These are phyloP conservation scores for Brachionus plicatilis DNA, from an alignment of 1,140 invertebrate species.

Conservation along the genomic window DNA sequence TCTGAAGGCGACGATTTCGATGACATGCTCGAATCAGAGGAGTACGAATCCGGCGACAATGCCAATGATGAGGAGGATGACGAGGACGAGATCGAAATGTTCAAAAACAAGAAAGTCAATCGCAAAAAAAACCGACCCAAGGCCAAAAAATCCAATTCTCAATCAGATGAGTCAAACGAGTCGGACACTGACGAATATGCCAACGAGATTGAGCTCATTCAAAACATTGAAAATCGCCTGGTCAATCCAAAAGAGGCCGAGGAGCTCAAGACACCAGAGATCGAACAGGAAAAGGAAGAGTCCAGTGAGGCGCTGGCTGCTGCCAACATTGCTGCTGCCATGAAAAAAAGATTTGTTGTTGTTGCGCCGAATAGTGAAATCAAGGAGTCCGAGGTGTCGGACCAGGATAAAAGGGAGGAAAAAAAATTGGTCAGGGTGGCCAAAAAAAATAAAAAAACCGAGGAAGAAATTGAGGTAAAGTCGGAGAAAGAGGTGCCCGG, in stretches of 20 bases:
- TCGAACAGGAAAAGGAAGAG: background rate
- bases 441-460: background rate
- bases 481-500: background rate
- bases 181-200: slow-evolving; percentile 13
- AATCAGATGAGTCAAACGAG: slow-evolving; percentile 12
- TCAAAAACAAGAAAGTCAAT: background rate
- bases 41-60: background rate
- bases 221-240: slow-evolving; percentile 27
- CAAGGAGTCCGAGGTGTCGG: background rate
- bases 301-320: background rate
- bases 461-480: background rate
- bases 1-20: background rate
- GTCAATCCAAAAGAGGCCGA: background rate
- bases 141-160: background rate
- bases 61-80: background rate
- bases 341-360: slow-evolving; percentile 38
- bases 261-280: background rate
- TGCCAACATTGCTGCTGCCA: slow-evolving; percentile 24
- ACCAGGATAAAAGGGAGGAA: background rate
- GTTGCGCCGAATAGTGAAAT: background rate
- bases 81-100: background rate
- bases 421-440: background rate
- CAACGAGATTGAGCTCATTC: slow-evolving; percentile 32
- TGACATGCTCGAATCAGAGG: background rate
- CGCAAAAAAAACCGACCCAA: background rate